Evolutionary conservation across 1,140 invertebrate species (phyloP).

Genomic region (Heliconius nattereri): DNA sequence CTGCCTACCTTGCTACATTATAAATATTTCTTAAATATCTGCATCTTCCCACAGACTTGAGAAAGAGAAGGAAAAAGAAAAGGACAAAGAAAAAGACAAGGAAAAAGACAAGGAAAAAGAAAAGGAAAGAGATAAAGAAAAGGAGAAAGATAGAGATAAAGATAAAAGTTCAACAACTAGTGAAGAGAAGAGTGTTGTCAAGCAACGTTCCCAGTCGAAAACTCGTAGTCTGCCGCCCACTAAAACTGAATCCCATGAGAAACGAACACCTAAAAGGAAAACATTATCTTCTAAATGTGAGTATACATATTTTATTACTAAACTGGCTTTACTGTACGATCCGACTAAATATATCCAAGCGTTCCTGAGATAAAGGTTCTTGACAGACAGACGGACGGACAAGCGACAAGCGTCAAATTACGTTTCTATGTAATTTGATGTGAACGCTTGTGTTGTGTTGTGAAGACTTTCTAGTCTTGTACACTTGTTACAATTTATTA

Average conservation of each 20-base stretch:
- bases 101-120: slow-evolving; percentile 58
- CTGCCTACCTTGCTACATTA: too few relatives aligned
- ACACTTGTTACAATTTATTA: too few relatives aligned
- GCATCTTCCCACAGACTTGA: background rate
- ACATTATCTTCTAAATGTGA: slow-evolving; percentile 65
- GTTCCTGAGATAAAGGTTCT: too few relatives aligned
- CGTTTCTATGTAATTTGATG: too few relatives aligned
- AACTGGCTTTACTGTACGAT: too few relatives aligned
- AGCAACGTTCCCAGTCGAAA: slow-evolving; percentile 69
- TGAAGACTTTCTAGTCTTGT: too few relatives aligned
- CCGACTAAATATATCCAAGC: too few relatives aligned
- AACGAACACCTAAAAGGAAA: slow-evolving; percentile 64
- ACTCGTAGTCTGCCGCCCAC: slow-evolving; percentile 56
- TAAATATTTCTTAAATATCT: background rate
- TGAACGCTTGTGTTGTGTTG: too few relatives aligned
- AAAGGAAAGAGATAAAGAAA: slow-evolving; percentile 71
- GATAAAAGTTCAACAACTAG: slow-evolving; percentile 54
- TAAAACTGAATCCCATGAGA: slow-evolving; percentile 67
- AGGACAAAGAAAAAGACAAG: slow-evolving; percentile 54
- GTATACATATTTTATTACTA: slow-evolving; percentile 25
- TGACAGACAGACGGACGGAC: too few relatives aligned
- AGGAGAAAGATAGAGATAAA: slow-evolving; percentile 60
- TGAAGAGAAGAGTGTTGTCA: slow-evolving; percentile 64
- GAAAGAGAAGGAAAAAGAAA: slow-evolving; percentile 49
- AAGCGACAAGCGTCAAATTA: too few relatives aligned